Evolutionary conservation across 2,113 vertebrate species (phyloP), one percentile per base, ranked within the genome.

Genomic region (Hippocampus abdominalis): DNA sequence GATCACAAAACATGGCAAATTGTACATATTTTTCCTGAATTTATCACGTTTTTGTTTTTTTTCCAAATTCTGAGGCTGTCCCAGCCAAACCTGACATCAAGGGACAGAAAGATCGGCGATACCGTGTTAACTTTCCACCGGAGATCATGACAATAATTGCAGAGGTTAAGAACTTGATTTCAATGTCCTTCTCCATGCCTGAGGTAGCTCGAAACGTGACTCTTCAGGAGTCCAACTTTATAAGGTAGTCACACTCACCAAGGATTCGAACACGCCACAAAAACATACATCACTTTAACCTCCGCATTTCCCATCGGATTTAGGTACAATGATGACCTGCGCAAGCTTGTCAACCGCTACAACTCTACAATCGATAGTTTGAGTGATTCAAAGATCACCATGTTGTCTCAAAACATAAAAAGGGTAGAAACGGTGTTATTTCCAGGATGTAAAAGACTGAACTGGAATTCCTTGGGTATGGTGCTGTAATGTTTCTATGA

Each of bases 391-490:
- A 68, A 68, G 32, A 54, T 68, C 36, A 15, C 51, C 51, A 68
- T 68, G 66, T 51, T 68, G 27, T 53, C 49, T 32, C 66, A 68
- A 5, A 36, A 56, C 27, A 68, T 68, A 21, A 39, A 40, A 54
- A 54, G 21, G 27, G 66, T 68, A 10, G 32, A 59, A 48, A 83
- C 59, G 18, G 84, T 91, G 23, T 86, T 99, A 64, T 51, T 84
- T 44, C 62, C 87, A 36, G 97, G 96, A 23, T 91, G 89, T 57
- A 94, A 83, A 85, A 91, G 92, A 68, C 72, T 98, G 25, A 97
- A 90, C 46, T 98, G 97, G 96, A 94, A 90, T 71, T 94, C 92
- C 0, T 88, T 96, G 75, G 94, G 97, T 98, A 94, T 25, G 92
- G 90, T 0, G 3, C 48, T 36, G 1, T 44, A 48, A 61, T 63